Evolutionary conservation across 2,888 invertebrate species (phyloP), one percentile per base, ranked within the genome.

Genomic region (Oxyteleia sp.): DNA sequence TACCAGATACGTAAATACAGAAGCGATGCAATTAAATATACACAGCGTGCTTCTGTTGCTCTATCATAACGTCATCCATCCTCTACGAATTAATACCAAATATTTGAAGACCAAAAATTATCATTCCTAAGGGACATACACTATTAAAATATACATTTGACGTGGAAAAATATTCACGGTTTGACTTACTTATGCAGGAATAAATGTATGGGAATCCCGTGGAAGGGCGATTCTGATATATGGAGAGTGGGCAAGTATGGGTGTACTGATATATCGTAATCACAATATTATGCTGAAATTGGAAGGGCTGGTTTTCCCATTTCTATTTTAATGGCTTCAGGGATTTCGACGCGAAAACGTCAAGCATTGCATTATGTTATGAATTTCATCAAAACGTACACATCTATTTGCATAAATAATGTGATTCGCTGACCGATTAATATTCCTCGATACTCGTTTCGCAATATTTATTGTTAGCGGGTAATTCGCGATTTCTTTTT

Each of bases 271-370:
- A 90, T 91, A 91, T 90, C 90, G 92, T 90, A 92, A 92, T 92
- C 92, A 92, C 91, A 91, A 92, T 92, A 92, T 92, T 92, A 91
- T 92, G 90, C 90, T 87, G 89, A 88, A 92, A 91, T 92, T 91
- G 91, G 90, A 90, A 90, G 91, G 90, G 89, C 89, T 88, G 90
- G 88, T 87, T 90, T 92, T 91, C 88, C 89, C 91, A 90, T 92
- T 89, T 91, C 91, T 92, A 91, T 92, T 92, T 92, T 92, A 91
- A 92, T 92, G 88, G 91, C 91, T 91, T 91, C 88, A 87, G 91
- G 91, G 90, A 92, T 90, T 91, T 92, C 89, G 84, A 88, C 84
- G 84, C 75, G 76, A 79, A 83, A 79, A 82, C 82, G 66, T 85
- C 88, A 88, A 87, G 86, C 87, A 87, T 89, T 88, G 87, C 53